Evolutionary conservation across 1,140 invertebrate species (phyloP).

Genomic region (Drosophila cardini): DNA sequence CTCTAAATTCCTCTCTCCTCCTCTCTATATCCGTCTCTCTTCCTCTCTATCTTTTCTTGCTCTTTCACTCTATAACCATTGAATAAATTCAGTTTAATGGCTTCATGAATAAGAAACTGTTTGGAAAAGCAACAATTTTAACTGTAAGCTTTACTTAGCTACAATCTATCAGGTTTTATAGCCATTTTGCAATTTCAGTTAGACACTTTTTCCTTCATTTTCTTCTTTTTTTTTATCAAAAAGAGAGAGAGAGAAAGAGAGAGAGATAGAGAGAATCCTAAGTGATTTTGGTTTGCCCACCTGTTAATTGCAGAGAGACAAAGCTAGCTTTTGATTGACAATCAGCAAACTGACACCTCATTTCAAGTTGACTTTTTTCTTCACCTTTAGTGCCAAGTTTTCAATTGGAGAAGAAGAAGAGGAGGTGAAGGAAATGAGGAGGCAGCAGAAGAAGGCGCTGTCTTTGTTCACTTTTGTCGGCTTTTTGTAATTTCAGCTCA

Average conservation of each 20-base stretch:
- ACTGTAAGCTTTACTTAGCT: neutral
- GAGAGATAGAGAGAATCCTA: neutral
- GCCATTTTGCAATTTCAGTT: slow-evolving; percentile 6
- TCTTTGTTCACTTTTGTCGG: slow-evolving; percentile 38
- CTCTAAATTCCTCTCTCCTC: too few relatives aligned
- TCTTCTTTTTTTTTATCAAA: too few relatives aligned
- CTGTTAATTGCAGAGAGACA: slow-evolving; percentile 31
- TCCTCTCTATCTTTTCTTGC: neutral
- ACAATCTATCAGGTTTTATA: slow-evolving; percentile 1
- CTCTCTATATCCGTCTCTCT: neutral
- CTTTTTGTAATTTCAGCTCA: slow-evolving; percentile 10
- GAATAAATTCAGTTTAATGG: slow-evolving; percentile 11
- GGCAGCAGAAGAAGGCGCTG: neutral
- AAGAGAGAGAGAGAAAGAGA: too few relatives aligned
- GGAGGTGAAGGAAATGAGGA: neutral
- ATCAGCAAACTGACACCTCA: slow-evolving; percentile 37
- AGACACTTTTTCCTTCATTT: neutral
- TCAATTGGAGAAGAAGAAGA: neutral
- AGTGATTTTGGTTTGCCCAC: slow-evolving; percentile 1
- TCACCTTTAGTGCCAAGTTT: slow-evolving; percentile 2
- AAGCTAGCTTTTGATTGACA: slow-evolving; percentile 40
- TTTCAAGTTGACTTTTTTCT: slow-evolving; percentile 5
- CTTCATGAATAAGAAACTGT: slow-evolving; percentile 15
- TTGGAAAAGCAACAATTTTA: slow-evolving; percentile 5
- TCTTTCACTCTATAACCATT: neutral